Percentiles rank a stretch among this genome's conserved stretches.
phyloP scores from a whole-genome alignment of 1,140 invertebrate species.

The Philotrypesis tridentata region DNA sequence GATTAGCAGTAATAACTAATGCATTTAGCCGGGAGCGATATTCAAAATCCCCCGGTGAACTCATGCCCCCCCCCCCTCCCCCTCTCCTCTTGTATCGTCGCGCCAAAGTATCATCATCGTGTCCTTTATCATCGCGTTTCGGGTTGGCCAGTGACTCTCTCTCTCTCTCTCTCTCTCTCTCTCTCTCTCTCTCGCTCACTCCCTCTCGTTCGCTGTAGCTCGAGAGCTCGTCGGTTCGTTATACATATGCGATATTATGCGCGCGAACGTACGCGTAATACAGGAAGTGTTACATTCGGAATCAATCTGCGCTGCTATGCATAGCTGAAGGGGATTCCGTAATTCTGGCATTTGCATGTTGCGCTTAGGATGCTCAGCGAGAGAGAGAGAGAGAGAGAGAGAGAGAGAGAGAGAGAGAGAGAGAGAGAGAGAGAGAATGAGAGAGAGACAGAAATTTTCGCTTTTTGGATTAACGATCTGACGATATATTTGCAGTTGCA shows the following conservation, averaged over 20 bases:
- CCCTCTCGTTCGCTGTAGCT: constrained; percentile 53
- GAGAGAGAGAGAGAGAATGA: too few species aligned
- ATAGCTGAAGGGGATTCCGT: constrained; percentile 1
- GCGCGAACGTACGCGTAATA: constrained; percentile 9
- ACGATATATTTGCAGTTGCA: too few species aligned
- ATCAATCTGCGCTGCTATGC: constrained; percentile 2
- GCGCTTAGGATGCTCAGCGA: not conserved
- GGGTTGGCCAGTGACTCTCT: not conserved
- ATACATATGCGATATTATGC: constrained; percentile 60
- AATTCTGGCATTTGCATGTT: not conserved
- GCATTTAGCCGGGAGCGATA: constrained; percentile 62
- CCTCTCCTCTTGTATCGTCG: constrained; percentile 12
- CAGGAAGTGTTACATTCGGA: not conserved
- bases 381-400: too few species aligned
- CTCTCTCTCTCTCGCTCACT: too few species aligned
- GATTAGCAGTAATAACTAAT: constrained; percentile 69
- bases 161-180: constrained; percentile 52
- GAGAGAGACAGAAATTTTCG: too few species aligned
- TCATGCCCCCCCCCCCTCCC: constrained; percentile 14
- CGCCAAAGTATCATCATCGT: constrained; percentile 28
- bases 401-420: too few species aligned
- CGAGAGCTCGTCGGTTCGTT: constrained; percentile 68
- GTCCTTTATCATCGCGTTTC: constrained; percentile 1
- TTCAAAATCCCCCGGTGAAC: constrained; percentile 59
- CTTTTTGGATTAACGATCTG: constrained; percentile 6